Base-by-base conservation (phyloP, 2,888 invertebrate species). In the Eumerus sabulonum region DNA sequence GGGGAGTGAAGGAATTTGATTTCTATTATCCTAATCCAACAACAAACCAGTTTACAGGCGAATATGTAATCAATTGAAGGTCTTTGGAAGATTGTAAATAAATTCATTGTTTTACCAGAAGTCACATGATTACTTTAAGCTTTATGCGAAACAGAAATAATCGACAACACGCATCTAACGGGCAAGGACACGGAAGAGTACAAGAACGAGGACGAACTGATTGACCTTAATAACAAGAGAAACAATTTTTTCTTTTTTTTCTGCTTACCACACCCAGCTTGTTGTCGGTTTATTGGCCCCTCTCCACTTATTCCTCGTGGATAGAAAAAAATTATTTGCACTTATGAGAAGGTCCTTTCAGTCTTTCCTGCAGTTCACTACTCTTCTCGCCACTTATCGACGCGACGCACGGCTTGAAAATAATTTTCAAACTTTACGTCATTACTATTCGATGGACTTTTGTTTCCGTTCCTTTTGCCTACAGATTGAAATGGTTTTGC, bases 211-310 rank as follows among this genome's bases (percentile, higher is more conserved):
- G 59, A n/a, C 12, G 45, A 16, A 45, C 44, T 68, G 59, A 59
- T 53, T 59, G 59, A 45, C 67, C 59, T 45, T 51, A 51, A 68
- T 68, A 67, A 38, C 40, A 17, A n/a, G n/a, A 7, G 51, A 36
- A 36, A 51, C 50, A 44, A 18, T 50, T 51, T n/a, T n/a, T n/a
- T n/a, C n/a, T n/a, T n/a, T n/a, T n/a, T n/a, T n/a, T n/a, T n/a
- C n/a, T 56, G 9, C 19, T 1, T 18, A 27, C 51, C 9, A 1
- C 45, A 45, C 50, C 59, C 36, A 51, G 50, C 67, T 50, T 67
- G 50, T 51, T 44, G 16, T 27, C 51, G 51, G 51, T 7, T 68
- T 59, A 59, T 51, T 57, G 42, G 51, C 36, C 59, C 13, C 36
- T 14, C 57, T 42, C 19, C 40, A n/a, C 9, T n/a, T n/a, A 40